Percentiles rank a stretch among this genome's conserved stretches.
phyloP scores from a whole-genome alignment of 1,140 invertebrate species.

The Apis florea region DNA sequence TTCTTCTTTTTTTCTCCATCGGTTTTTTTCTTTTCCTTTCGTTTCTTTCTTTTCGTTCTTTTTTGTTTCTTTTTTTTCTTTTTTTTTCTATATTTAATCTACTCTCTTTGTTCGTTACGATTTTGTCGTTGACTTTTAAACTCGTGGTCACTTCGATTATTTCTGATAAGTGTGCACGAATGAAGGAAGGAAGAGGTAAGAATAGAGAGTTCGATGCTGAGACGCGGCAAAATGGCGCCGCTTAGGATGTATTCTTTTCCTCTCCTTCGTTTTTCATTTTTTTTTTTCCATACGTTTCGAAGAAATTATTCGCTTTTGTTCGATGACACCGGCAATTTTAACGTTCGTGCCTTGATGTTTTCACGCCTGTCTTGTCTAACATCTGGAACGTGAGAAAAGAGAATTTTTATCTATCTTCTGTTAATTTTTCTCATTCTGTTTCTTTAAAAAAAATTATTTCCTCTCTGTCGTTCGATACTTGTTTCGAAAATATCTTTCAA shows the following conservation, averaged over 20 bases:
- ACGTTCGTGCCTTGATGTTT: background rate
- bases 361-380: background rate
- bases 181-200: background rate
- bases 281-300: background rate
- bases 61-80: too few relatives aligned
- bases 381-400: background rate
- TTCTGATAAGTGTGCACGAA: background rate
- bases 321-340: background rate
- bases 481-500: too few relatives aligned
- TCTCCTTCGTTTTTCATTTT: too few relatives aligned
- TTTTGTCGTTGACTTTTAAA: background rate
- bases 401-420: background rate
- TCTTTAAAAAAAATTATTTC: too few relatives aligned
- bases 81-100: background rate
- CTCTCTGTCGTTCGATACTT: too few relatives aligned
- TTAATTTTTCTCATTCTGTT: too few relatives aligned
- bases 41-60: background rate
- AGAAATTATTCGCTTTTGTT: background rate
- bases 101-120: conserved; percentile 18
- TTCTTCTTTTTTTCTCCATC: background rate
- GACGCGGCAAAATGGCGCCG: background rate
- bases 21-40: too few relatives aligned
- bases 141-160: background rate
- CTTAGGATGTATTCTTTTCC: background rate
- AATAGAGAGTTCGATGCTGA: background rate